Base-by-base conservation (phyloP, 2,113 vertebrate genomes). In the Xiphias gladius region DNA sequence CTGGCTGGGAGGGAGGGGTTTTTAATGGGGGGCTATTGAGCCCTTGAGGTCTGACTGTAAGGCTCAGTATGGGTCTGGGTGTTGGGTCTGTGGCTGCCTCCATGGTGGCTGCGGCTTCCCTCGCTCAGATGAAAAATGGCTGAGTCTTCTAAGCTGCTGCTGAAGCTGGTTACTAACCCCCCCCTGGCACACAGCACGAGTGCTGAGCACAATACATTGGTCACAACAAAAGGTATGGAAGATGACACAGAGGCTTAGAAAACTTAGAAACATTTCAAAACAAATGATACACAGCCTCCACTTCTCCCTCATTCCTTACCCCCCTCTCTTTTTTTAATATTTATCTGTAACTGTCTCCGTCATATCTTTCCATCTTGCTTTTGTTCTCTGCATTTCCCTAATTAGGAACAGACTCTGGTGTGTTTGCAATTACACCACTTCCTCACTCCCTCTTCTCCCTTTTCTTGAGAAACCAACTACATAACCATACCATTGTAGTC, bases 401-500 rank as follows among this genome's bases (percentile, higher is more conserved):
- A 95, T 95, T 89, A 93, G 89, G 89, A 93, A 89, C 94, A 95
- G 94, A 91, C 86, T 79, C 72, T 58, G 69, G 94, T 90, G 93
- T 93, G 90, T 92, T 94, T 93, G 91, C 91, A 94, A 94, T 95
- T 95, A 94, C 88, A 68, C 85, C 79, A 87, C 94, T 95, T 95
- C 93, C 93, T 94, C 82, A 30, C 91, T 88, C 86, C 89, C 79
- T 82, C 50, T 58, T 76, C 39, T 65, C 61, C 88, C 76, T 82
- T 39, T 59, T 73, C 43, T 65, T 58, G 63, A 84, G 87, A 74
- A 84, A 84, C 62, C 71, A 61, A 74, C 84, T 85, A 87, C 91
- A 91, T 7, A 91, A 82, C 84, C 89, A 63, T 79, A 17, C 69
- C 41, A 48, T 87, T 86, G 59, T 79, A 32, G 28, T 80, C 76